Conservation (phyloP, 2,113 vertebrate genomes). For the Myiozetetes cayanensis region DNA sequence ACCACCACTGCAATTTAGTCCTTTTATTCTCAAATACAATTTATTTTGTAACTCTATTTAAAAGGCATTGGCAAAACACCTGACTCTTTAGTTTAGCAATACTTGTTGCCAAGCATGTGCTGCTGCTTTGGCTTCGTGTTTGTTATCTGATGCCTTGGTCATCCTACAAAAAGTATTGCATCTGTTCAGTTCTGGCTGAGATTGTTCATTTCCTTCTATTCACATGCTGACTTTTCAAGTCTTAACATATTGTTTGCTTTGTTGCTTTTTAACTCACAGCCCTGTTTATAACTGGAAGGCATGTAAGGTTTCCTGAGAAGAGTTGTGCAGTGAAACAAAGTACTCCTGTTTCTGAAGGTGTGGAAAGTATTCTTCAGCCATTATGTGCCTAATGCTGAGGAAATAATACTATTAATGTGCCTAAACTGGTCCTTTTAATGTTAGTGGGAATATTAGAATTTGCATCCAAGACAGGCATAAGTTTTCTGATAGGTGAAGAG, state of each 20-base stretch:
- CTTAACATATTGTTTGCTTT: background rate
- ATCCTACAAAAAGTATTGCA: background rate
- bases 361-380: background rate
- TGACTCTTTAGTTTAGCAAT: background rate
- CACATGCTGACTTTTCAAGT: background rate
- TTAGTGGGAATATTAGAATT: background rate
- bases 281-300: background rate
- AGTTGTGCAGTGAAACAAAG: background rate
- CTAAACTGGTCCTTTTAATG: background rate
- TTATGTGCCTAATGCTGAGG: background rate
- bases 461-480: background rate
- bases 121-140: background rate
- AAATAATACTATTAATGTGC: background rate
- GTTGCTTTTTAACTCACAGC: background rate
- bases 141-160: background rate
- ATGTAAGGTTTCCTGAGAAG: background rate
- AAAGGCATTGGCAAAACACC: background rate
- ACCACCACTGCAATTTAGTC: background rate
- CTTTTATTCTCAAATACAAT: background rate
- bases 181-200: background rate
- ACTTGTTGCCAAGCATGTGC: background rate
- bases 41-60: background rate
- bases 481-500: background rate
- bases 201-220: slow-evolving; percentile 13
- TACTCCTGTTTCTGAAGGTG: background rate